Conservation (phyloP, 2,113 vertebrate genomes). For the Xiphophorus hellerii region DNA sequence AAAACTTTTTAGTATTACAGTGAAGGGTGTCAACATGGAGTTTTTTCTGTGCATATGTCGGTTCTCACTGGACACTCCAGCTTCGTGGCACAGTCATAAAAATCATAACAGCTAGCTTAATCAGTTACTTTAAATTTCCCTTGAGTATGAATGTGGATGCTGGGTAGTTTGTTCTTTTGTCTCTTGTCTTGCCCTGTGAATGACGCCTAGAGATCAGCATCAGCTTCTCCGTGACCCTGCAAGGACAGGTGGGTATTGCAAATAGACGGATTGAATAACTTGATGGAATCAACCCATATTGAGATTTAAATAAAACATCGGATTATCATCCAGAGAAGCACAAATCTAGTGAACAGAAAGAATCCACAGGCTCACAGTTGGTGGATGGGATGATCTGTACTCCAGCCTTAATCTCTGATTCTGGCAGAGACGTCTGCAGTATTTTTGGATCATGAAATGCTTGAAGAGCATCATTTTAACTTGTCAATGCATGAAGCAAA, state of each 20-base stretch:
- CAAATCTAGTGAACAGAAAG: neutral
- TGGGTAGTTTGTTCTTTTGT: too few species aligned
- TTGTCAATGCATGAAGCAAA: neutral
- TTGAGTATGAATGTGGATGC: too few species aligned
- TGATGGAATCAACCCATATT: neutral
- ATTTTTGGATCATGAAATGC: conserved; percentile 3
- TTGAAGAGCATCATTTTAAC: neutral
- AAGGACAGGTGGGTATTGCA: too few species aligned
- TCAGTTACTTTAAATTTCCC: too few species aligned
- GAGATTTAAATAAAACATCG: neutral
- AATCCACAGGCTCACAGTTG: conserved; percentile 18
- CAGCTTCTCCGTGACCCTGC: neutral
- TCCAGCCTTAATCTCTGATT: conserved; percentile 24
- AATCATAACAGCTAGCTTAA: too few species aligned
- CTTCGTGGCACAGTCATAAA: too few species aligned
- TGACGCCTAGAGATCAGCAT: neutral
- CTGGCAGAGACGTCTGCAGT: conserved; percentile 13
- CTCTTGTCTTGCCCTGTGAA: too few species aligned
- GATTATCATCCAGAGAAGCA: neutral
- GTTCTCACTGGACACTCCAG: too few species aligned
- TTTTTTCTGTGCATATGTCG: too few species aligned
- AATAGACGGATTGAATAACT: neutral
- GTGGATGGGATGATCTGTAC: conserved; percentile 7
- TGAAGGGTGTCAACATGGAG: too few species aligned
- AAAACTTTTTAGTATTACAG: too few species aligned